These are phyloP conservation scores for Steinernema khuongi DNA, from an alignment of 1,140 invertebrate genomes.

Conservation along the genomic window DNA sequence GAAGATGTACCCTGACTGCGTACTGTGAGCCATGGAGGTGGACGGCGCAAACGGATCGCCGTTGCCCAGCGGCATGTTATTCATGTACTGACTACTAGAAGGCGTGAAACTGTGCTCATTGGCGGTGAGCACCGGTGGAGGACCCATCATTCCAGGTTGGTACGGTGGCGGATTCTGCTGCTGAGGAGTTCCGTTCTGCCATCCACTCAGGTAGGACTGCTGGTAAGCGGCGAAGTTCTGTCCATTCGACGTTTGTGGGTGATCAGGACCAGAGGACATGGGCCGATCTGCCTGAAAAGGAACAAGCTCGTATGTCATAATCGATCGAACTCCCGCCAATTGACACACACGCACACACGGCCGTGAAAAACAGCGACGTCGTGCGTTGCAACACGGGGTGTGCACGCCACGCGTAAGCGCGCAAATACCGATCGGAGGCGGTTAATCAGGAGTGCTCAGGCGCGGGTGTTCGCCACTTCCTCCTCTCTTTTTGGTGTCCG, in stretches of 20 bases:
- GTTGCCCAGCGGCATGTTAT: background rate
- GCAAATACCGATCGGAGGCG: no score
- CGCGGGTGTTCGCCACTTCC: background rate
- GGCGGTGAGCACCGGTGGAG: background rate
- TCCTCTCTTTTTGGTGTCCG: background rate
- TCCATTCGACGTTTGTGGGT: background rate
- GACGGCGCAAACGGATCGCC: background rate
- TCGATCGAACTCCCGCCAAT: background rate
- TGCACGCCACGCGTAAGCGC: no score
- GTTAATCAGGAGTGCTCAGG: background rate
- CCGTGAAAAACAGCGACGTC: no score
- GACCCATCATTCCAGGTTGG: constrained; percentile 4
- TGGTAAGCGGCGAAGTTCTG: background rate
- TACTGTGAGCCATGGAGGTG: background rate
- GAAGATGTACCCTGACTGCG: background rate
- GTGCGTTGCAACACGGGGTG: no score
- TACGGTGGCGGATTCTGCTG: background rate
- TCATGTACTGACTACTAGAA: constrained; percentile 5
- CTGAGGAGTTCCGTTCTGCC: background rate
- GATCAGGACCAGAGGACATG: constrained; percentile 9
- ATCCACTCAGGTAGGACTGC: background rate
- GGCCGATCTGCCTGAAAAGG: constrained; percentile 14
- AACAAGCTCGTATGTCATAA: constrained; percentile 9
- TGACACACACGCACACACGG: background rate
- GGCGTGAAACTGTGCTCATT: background rate